Evolutionary conservation across 2,797 vertebrate species (phyloP).

Genomic region (Sebastes iracundus): DNA sequence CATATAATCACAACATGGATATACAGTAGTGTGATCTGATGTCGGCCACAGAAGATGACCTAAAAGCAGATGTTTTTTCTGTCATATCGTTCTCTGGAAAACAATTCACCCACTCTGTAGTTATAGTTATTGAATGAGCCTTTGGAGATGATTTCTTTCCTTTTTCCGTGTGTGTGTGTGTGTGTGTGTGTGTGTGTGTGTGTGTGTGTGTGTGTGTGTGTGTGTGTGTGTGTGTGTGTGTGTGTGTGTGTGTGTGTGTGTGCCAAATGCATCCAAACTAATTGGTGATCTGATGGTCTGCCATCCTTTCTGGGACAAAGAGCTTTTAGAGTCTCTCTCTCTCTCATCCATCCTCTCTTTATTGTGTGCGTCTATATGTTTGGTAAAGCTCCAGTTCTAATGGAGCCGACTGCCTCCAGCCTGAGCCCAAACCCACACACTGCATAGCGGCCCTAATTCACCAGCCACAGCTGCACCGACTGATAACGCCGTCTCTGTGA

Average conservation of each 20-base stretch:
- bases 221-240: background rate
- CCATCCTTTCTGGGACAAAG: conserved; percentile 55
- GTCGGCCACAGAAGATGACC: background rate
- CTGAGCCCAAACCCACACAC: conserved; percentile 36
- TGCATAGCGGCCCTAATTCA: conserved; percentile 34
- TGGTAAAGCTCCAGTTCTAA: conserved; percentile 52
- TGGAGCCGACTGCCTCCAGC: conserved; percentile 58
- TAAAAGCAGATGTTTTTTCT: background rate
- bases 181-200: background rate
- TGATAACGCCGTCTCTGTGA: conserved; percentile 37
- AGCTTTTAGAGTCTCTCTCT: conserved; percentile 55
- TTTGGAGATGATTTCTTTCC: background rate
- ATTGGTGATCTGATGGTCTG: conserved; percentile 56
- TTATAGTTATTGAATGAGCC: conserved; percentile 12
- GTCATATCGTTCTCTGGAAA: conserved; percentile 5
- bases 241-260: background rate
- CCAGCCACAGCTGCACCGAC: conserved; percentile 53
- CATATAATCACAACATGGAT: background rate
- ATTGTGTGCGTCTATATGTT: conserved; percentile 24
- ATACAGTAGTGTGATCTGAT: background rate
- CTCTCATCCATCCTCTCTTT: conserved; percentile 20
- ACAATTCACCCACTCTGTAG: background rate
- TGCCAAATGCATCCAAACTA: conserved; percentile 47
- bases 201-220: too few species aligned
- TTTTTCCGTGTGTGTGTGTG: background rate